Evolutionary conservation across 2,113 vertebrate species (phyloP).

Genomic region (Hucho hucho): DNA sequence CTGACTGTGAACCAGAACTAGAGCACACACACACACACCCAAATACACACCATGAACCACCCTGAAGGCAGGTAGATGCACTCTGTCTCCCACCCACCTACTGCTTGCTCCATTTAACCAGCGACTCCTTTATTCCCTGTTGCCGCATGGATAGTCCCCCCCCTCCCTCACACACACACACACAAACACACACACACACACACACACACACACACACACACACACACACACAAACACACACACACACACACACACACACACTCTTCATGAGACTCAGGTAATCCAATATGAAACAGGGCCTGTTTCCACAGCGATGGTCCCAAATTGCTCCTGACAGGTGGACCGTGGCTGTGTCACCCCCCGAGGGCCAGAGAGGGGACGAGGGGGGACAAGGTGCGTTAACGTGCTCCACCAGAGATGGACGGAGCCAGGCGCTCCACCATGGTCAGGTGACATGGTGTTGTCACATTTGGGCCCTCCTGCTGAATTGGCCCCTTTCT

Average conservation of each 20-base stretch:
- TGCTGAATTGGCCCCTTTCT: conserved; percentile 8
- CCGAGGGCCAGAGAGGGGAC: conserved; percentile 33
- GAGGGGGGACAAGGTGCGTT: conserved; percentile 1
- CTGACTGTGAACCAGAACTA: neutral
- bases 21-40: neutral
- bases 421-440: neutral
- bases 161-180: conserved; percentile 12
- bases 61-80: conserved; percentile 7
- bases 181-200: conserved; percentile 18
- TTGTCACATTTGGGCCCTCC: conserved; percentile 2
- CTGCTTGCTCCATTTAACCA: no score
- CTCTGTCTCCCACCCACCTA: neutral
- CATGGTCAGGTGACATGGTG: conserved; percentile 36
- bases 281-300: conserved; percentile 62
- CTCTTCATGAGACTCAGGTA: conserved; percentile 42
- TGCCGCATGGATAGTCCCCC: neutral
- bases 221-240: conserved; percentile 20
- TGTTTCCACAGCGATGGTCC: conserved; percentile 25
- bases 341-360: conserved; percentile 40
- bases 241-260: conserved; percentile 16
- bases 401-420: no score
- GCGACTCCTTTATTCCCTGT: no score
- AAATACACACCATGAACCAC: neutral
- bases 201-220: conserved; percentile 19
- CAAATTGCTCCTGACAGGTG: conserved; percentile 67